Conservation (phyloP, 2,888 invertebrate species). For the Oithona nana region DNA sequence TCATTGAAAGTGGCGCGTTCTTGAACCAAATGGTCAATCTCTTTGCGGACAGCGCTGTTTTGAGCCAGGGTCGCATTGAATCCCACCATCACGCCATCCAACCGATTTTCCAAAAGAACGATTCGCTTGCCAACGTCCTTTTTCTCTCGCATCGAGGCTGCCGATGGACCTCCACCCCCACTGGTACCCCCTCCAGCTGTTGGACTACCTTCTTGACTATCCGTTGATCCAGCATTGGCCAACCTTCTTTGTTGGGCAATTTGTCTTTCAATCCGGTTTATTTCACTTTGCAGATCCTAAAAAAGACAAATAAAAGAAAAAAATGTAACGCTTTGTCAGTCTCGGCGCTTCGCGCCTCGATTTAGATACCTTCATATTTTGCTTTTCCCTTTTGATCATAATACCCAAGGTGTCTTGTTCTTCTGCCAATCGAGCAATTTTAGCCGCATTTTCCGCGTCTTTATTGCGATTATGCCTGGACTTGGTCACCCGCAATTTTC, state of each 20-base stretch:
- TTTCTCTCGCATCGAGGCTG: constrained; percentile 2
- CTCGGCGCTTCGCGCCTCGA: no score
- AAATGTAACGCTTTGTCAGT: no score
- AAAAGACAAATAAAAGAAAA: not conserved
- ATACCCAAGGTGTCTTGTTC: constrained; percentile 4
- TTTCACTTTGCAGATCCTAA: constrained; percentile 10
- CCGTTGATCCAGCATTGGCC: not conserved
- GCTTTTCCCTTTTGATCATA: not conserved
- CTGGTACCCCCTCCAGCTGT: not conserved
- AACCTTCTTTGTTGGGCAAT: constrained; percentile 2
- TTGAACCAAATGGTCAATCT: constrained; percentile 59
- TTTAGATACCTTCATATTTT: no score
- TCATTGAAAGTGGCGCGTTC: constrained; percentile 65
- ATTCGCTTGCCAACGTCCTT: constrained; percentile 10
- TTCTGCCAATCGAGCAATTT: constrained; percentile 12
- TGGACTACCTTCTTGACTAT: not conserved
- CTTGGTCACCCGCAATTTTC: constrained; percentile 26
- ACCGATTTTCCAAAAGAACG: constrained; percentile 7
- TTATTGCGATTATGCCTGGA: constrained; percentile 23
- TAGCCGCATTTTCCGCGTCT: constrained; percentile 9
- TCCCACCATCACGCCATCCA: constrained; percentile 17
- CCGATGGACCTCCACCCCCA: no score
- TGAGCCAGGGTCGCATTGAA: constrained; percentile 17
- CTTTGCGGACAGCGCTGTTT: constrained; percentile 34
- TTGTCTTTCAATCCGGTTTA: constrained; percentile 9